Base-by-base conservation (phyloP, 2,113 vertebrate species). In the Xenopus tropicalis region DNA sequence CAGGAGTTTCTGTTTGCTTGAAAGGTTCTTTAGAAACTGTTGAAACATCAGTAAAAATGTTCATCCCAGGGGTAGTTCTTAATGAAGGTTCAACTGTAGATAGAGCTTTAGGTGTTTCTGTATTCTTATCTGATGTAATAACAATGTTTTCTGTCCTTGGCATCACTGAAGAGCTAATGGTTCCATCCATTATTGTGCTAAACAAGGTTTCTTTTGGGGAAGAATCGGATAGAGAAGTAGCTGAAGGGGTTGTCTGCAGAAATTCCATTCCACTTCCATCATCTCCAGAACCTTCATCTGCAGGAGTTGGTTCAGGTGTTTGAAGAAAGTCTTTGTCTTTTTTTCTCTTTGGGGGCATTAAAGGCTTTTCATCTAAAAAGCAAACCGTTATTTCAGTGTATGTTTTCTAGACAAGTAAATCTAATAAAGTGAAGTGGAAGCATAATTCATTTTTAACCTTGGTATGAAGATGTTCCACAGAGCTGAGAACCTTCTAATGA, bases 221-320 rank as follows among this genome's bases (percentile, higher is more conserved):
- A 9, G 52, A 8, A 13, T 22, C 23, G 6, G 5, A 37, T 0
- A 63, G 12, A 20, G 19, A 20, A 52, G 65, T 61, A 56, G 46
- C 1, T 20, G 56, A 5, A 10, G 25, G 46, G 2, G 65, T 52
- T 62, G 73, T 76, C 25, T 44, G 16, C 10, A 69, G 42, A 76
- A 63, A 56, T n/a, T 69, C 66, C 66, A 63, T 76, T 63, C 73
- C 73, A 69, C 73, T 76, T 13, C 73, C 73, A 24, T 69, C 66
- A 23, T 75, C 73, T 69, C 73, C 73, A 63, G 73, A 76, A 20
- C 73, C 66, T 56, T 63, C 73, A 63, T 56, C 46, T 29, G 6
- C 21, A 63, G 22, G 29, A 10, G 46, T 69, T 11, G 58, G 66
- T 61, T 14, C 57, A 69, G 72, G 65, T 21, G 72, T 74, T 42